Evolutionary conservation across 2,888 invertebrate genomes (phyloP).

Genomic region (Phaedon cochleariae): DNA sequence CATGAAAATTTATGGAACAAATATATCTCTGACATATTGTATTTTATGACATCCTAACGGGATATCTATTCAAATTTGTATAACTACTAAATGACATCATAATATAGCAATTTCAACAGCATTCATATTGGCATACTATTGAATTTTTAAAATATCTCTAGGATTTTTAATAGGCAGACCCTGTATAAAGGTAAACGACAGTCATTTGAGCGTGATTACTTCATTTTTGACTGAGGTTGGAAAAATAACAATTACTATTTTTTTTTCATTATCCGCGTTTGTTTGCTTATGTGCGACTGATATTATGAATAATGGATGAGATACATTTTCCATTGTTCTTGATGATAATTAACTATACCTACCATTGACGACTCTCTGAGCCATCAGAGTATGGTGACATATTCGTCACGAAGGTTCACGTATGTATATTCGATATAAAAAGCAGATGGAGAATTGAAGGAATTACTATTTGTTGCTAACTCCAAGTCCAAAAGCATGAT

Average conservation of each 20-base stretch:
- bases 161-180: not conserved
- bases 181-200: not conserved
- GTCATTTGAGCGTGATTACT: not conserved
- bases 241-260: not conserved
- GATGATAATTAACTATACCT: not conserved
- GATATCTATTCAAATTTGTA: too few relatives aligned
- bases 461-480: too few relatives aligned
- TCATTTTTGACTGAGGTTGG: not conserved
- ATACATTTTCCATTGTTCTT: not conserved
- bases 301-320: not conserved
- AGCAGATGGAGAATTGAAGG: not conserved
- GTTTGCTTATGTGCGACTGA: constrained; percentile 1
- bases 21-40: too few relatives aligned
- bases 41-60: too few relatives aligned
- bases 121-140: too few relatives aligned
- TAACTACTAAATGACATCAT: too few relatives aligned
- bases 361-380: too few relatives aligned
- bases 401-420: not conserved
- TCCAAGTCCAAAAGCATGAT: too few relatives aligned
- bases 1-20: too few relatives aligned
- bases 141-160: too few relatives aligned
- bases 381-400: not conserved
- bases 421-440: not conserved
- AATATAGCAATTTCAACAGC: too few relatives aligned
- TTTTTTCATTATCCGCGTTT: not conserved